Evolutionary conservation across 1,140 invertebrate species (phyloP), one percentile per base, ranked within the genome.

Genomic region (Fopius arisanus): DNA sequence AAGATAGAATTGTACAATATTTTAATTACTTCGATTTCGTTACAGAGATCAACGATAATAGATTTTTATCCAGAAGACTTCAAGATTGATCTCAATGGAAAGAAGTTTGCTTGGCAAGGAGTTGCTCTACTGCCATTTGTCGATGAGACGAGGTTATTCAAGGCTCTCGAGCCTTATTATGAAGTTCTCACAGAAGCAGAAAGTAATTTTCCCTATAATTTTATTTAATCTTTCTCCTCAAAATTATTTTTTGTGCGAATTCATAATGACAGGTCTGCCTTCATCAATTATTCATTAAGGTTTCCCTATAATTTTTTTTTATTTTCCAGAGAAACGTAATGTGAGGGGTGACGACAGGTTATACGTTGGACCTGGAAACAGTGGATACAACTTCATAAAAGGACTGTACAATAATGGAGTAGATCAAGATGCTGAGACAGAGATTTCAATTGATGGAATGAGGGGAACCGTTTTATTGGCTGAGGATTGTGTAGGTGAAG

Each of bases 41-140:
- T 86, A 86, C 79, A 96, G 94, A 92, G 94, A 78, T 99, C 98
- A 0, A 87, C 95, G 0, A 99, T 99, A 54, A 98, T 99, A 77
- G 98, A 99, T 88, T 99, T 99, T 88, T 99, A 99, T 89, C 98
- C 98, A 0, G 93, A 93, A 83, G 96, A 99, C 84, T 99, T 99
- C 86, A 98, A 97, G 88, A 98, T 99, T 74, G 98, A 99, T 90
- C 88, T 99, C 62, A 99, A 99, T 89, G 98, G 98, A 16, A 99
- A 99, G 87, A 99, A 98, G 87, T 99, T 96, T 89, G 98, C 98
- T 66, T 99, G 98, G 98, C 98, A 99, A 90, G 98, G 98, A 72
- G 98, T 99, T 9, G 98, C 98, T 4, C 85, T 99, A 9, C 87
- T 99, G 65, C 98, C 98, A 33, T 99, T 99, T 89, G 98, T 99